Percentiles rank a stretch among this genome's conserved stretches.
Evolutionary conservation across 2,797 vertebrate genomes (phyloP).

Genomic region (Coendou prehensilis): DNA sequence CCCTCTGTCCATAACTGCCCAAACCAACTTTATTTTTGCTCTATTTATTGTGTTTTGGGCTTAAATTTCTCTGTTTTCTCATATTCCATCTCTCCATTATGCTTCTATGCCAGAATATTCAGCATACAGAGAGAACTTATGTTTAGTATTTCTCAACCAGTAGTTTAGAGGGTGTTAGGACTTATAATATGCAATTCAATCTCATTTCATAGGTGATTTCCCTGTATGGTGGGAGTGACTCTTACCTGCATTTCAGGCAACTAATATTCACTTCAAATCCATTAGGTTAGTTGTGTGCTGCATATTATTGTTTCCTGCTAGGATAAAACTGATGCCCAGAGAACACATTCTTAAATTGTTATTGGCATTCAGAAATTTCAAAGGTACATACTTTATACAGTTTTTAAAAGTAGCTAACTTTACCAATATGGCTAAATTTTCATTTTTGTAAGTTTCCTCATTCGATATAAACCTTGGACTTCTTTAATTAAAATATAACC

Average conservation of each 20-base stretch:
- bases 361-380: conserved; percentile 29
- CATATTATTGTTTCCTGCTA: conserved; percentile 32
- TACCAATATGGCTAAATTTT: not conserved
- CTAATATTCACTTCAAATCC: conserved; percentile 53
- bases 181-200: conserved; percentile 61
- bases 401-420: conserved; percentile 50
- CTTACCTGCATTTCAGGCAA: conserved; percentile 37
- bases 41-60: not conserved
- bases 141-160: conserved; percentile 8
- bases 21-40: not conserved
- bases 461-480: not conserved
- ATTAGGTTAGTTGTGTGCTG: not conserved
- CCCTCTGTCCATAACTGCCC: not conserved
- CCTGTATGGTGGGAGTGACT: conserved; percentile 10
- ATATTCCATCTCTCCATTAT: not conserved
- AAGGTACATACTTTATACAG: not conserved
- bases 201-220: conserved; percentile 60
- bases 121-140: not conserved
- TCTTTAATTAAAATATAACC: conserved; percentile 29
- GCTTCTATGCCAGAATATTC: not conserved
- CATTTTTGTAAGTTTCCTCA: not conserved
- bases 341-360: conserved; percentile 61
- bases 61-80: not conserved
- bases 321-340: conserved; percentile 63
- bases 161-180: not conserved